Base-by-base conservation (phyloP, 2,888 invertebrate genomes). In the Leptogaster cylindrica region DNA sequence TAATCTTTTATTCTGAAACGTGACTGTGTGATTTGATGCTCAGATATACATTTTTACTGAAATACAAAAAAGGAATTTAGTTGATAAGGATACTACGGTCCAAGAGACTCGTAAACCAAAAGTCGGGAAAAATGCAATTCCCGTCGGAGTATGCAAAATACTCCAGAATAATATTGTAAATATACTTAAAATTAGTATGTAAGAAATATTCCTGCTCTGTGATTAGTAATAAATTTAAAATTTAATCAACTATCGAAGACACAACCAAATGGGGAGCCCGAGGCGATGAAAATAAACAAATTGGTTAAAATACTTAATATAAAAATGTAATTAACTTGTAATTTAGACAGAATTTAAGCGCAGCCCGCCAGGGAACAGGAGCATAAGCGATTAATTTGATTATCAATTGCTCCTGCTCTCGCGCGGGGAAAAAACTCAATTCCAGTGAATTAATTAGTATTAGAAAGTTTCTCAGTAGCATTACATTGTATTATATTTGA, bases 391-490 rank as follows among this genome's bases (percentile, higher is more conserved):
- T 20, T 20, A 46, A 46, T n/a, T 23, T 25, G 46, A 46, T 20
- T 16, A n/a, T 31, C 31, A 31, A 23, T 46, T 23, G 46, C 46
- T 25, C n/a, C n/a, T n/a, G n/a, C n/a, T n/a, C n/a, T n/a, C n/a
- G n/a, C n/a, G n/a, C n/a, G n/a, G n/a, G n/a, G n/a, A n/a, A 23
- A 20, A 52, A 52, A 52, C 14, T 52, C 33, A 52, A 52, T 52
- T 52, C 52, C 52, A 52, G 52, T 52, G 52, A 52, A 52, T 10
- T 31, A 52, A 52, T 52, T 52, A 52, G 52, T 52, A 52, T 52
- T 52, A 52, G 46, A 52, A 52, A 31, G 16, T 52, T n/a, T n/a
- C n/a, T n/a, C n/a, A n/a, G n/a, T n/a, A n/a, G n/a, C n/a, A n/a
- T n/a, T n/a, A n/a, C n/a, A n/a, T n/a, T n/a, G 52, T 52, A 52